Evolutionary conservation across 2,888 invertebrate genomes (phyloP), one percentile per base, ranked within the genome.

Genomic region (Phaedon cochleariae): DNA sequence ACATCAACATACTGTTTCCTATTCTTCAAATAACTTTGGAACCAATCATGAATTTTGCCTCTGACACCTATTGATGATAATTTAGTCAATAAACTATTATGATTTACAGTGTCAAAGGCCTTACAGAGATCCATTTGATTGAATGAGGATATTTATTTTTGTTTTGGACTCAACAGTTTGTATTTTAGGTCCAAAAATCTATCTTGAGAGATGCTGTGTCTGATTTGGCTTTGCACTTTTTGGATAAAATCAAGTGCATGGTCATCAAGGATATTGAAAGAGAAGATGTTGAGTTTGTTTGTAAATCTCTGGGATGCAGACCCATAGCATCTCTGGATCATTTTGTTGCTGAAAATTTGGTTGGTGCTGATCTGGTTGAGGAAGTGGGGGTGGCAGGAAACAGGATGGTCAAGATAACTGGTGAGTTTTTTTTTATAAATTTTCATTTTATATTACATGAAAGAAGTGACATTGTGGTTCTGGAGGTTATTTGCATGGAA

Each of bases 271-370:
- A 99, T 81, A 90, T 99, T 62, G 99, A 99, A 84, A 90, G 99
- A 59, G 98, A 98, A 82, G 98, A 99, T 78, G 94, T 99, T 74
- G 96, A 98, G 79, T 98, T 97, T 84, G 92, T 99, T 18, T 97
- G 97, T 85, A 98, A 97, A 87, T 95, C 95, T 5, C 85, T 98
- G 22, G 92, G 92, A 21, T 97, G 97, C 82, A 89, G 97, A 55
- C 99, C 99, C 0, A 96, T 99, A 75, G 99, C 99, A 4, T 97
- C 97, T n/a, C 86, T 98, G 68, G 99, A 99, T 85, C 99, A 99
- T 82, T 99, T 99, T 84, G 88, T 92, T 0, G 87, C 97, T 15
- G 98, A 99, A 80, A 93, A 94, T 83, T 87, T 99, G 26, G 95
- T 95, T 7, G 89, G 87, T 69, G 98, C 98, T 5, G 98, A 99